Evolutionary conservation across 2,888 invertebrate genomes (phyloP), one percentile per base, ranked within the genome.

Genomic region (Thymelicus sylvestris): DNA sequence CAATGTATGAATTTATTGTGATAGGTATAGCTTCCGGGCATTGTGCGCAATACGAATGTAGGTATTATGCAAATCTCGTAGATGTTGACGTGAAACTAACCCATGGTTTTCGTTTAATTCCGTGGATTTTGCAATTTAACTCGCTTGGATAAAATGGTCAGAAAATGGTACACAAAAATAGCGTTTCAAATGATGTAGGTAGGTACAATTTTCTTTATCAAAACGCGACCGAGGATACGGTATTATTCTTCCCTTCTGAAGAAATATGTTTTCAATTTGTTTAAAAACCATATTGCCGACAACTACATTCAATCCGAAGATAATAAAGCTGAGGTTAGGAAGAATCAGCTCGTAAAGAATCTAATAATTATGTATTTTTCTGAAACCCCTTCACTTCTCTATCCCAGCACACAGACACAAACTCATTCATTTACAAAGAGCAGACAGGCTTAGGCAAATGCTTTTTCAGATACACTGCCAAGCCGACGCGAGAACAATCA

Each of bases 11-110:
- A 59, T 71, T 39, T 60, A 71, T 67, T 41, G 41, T 41, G 2
- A 41, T 41, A 41, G 66, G 38, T 72, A 64, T 60, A 71, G 72
- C 72, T 75, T 78, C 76, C 77, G 74, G 78, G 72, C 76, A 75
- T 77, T 77, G 75, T 74, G 70, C 67, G 66, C 64, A 64, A 48
- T 71, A 57, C 66, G 73, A 69, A 73, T 74, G 71, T 31, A 31
- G 31, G 31, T 71, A 72, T 66, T 73, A 71, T 75, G 72, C 67
- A 73, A 75, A 73, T 74, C 57, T 74, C 67, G 72, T 75, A 65
- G 67, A 75, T 73, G 72, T 73, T 75, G 73, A 70, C 66, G 55
- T 64, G 61, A 71, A 59, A 74, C 69, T 39, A 44, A 44, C 44
- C 44, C 44, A 44, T 44, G 10, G 41, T 41, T 41, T 44, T 44